A percentile compares a stretch with the other conserved stretches of the same genome.
Evolutionary conservation across 2,113 vertebrate species (phyloP).

Genomic region (Aleadryas rufinucha): DNA sequence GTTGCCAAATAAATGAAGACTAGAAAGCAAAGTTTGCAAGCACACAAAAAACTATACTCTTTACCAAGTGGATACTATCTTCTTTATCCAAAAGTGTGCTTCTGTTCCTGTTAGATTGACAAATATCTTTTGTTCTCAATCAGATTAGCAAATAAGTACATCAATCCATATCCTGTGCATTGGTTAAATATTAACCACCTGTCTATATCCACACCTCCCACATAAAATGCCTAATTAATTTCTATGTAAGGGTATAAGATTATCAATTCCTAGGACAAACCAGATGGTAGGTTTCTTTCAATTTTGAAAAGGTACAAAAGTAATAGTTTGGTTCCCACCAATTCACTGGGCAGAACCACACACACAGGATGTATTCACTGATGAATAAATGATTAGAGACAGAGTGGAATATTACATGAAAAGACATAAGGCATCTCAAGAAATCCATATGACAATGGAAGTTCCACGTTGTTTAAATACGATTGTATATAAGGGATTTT

Average conservation of each 20-base stretch:
- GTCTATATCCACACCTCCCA: not conserved
- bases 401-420: not conserved
- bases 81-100: not conserved
- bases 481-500: not conserved
- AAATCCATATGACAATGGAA: not conserved
- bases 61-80: not conserved
- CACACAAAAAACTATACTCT: not conserved
- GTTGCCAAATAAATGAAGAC: not conserved
- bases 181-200: not conserved
- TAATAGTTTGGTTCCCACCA: not conserved
- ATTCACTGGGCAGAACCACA: not conserved
- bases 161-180: not conserved
- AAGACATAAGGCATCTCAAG: not conserved
- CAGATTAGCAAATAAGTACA: not conserved
- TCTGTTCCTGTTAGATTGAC: not conserved
- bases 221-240: not conserved
- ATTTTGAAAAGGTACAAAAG: not conserved
- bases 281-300: not conserved
- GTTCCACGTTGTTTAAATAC: not conserved
- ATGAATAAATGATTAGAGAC: not conserved
- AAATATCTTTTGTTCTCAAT: not conserved
- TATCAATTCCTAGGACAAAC: not conserved
- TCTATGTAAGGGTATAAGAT: not conserved
- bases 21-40: not conserved
- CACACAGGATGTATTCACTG: not conserved